Evolutionary conservation across 2,888 invertebrate species (phyloP).

Genomic region (Pristionchus fissidentatus): DNA sequence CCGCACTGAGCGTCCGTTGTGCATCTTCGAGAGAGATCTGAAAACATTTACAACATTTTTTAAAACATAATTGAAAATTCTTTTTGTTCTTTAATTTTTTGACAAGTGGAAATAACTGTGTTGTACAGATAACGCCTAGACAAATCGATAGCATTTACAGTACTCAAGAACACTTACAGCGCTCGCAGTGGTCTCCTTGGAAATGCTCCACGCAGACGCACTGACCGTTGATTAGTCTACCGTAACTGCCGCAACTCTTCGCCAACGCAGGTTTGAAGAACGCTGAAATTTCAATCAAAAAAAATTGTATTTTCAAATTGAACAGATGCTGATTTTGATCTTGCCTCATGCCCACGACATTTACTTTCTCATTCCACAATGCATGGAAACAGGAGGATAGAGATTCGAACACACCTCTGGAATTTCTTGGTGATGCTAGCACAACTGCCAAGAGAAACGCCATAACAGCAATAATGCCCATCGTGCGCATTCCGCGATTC

Average conservation of each 20-base stretch:
- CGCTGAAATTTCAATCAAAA: neutral
- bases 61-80: too few relatives aligned
- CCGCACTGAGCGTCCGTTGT: neutral
- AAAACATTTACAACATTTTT: too few relatives aligned
- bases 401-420: neutral
- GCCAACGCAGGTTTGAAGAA: neutral
- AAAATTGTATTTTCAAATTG: neutral
- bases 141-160: too few relatives aligned
- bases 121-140: too few relatives aligned
- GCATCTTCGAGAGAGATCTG: neutral
- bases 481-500: neutral
- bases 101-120: too few relatives aligned
- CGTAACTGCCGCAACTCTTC: neutral
- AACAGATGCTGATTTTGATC: too few relatives aligned
- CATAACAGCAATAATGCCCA: neutral
- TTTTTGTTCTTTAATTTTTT: neutral
- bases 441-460: neutral
- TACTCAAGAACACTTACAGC: neutral
- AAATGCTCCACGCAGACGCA: neutral
- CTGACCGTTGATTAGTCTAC: too few relatives aligned
- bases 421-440: neutral
- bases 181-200: neutral
- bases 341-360: too few relatives aligned
- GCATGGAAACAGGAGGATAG: too few relatives aligned
- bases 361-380: too few relatives aligned